Evolutionary conservation across 2,888 invertebrate species (phyloP), one percentile per base, ranked within the genome.

Genomic region (Acleris sparsana): DNA sequence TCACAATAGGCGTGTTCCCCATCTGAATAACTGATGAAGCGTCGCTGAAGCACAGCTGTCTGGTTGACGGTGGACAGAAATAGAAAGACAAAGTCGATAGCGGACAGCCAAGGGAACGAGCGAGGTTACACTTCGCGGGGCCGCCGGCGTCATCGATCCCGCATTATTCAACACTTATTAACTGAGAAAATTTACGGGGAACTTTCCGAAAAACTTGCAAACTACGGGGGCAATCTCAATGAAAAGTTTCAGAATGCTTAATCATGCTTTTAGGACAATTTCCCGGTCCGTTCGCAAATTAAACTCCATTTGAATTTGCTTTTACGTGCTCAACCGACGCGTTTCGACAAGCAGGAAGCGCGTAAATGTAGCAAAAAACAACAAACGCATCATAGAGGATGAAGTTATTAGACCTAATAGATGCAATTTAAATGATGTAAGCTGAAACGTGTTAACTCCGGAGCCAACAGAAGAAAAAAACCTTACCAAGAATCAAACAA

Each of bases 1-100:
- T 67, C 72, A 83, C 83, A 82, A 80, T 79, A 71, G 80, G 69
- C 71, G 71, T 11, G 46, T 39, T 49, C 43, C 25, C 17, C 20
- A 75, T 75, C 75, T 78, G 80, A 83, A 84, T 82, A 84, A 80
- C 82, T 82, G 82, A 83, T 82, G 76, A 74, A 75, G 74, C 79
- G 77, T 80, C 79, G 78, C 79, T 72, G 71, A 74, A 74, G 74
- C 75, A 77, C 79, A 81, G 78, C 79, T 81, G 82, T 80, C 75
- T 74, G 73, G 74, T 73, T 71, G 74, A 63, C 44, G 56, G 64
- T 48, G 68, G 75, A 78, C 81, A 76, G 80, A 85, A 84, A 84
- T 85, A 84, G 83, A 84, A 79, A 70, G 75, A 83, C 83, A 82
- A 79, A 71, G 75, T 83, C 82, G 80, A 84, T 84, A 84, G 72